Conservation (phyloP, 1,140 invertebrate genomes). For the Bombus soroeensis region DNA sequence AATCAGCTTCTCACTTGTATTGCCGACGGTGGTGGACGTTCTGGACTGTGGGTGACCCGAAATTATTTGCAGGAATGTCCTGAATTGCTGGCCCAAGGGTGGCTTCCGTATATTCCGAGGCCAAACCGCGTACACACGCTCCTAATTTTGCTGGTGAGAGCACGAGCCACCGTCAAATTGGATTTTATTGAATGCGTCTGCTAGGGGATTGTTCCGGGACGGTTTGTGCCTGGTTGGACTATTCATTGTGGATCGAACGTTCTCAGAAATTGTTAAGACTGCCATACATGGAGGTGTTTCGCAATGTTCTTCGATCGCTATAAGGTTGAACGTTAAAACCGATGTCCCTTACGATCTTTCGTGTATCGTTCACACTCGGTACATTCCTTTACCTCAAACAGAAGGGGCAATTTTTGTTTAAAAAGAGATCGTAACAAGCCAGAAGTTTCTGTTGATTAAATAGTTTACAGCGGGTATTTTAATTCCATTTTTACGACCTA, state of each 20-base stretch:
- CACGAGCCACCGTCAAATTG: conserved; percentile 61
- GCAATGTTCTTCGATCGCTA: conserved; percentile 7
- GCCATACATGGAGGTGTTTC: neutral
- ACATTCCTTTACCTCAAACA: neutral
- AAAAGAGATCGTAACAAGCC: no score
- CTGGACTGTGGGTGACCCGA: conserved; percentile 34
- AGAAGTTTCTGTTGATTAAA: no score
- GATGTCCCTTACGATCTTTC: neutral
- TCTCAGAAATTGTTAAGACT: conserved; percentile 36
- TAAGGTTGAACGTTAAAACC: neutral
- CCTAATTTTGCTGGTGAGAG: conserved; percentile 57
- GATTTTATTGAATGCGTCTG: conserved; percentile 70
- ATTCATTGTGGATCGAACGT: conserved; percentile 44
- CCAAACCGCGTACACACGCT: conserved; percentile 55
- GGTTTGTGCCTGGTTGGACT: conserved; percentile 12
- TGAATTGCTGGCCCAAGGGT: conserved; percentile 62
- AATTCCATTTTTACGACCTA: no score
- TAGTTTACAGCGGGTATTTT: no score
- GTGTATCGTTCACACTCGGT: neutral
- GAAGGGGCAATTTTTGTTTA: no score
- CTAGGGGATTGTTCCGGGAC: conserved; percentile 33
- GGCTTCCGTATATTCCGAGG: conserved; percentile 34
- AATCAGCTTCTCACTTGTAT: conserved; percentile 38
- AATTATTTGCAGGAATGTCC: conserved; percentile 65
- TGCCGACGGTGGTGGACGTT: conserved; percentile 43